Conservation (phyloP, 2,888 invertebrate species). For the Ecliptopera silaceata region DNA sequence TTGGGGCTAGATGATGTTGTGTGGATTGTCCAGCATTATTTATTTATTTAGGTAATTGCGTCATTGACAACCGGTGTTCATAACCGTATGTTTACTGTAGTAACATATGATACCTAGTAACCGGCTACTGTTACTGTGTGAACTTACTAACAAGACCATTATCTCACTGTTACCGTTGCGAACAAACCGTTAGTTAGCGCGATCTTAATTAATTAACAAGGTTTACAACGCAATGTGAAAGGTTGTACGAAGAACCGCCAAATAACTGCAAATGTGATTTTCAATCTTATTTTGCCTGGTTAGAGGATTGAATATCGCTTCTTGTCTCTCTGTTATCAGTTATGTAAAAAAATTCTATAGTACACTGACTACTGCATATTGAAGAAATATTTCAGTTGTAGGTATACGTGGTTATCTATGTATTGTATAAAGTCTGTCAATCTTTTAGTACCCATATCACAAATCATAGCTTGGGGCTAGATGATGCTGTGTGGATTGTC, state of each 20-base stretch:
- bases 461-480: too few relatives aligned
- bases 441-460: too few relatives aligned
- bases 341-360: too few relatives aligned
- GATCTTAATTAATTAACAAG: slow-evolving; percentile 43
- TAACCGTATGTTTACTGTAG: not conserved
- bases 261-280: not conserved
- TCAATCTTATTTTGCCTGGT: not conserved
- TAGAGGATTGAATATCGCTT: not conserved
- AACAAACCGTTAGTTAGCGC: slow-evolving; percentile 28
- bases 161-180: slow-evolving; percentile 28
- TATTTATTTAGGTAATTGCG: not conserved
- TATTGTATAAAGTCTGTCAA: too few relatives aligned
- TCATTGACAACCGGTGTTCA: not conserved
- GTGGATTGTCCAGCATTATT: too few relatives aligned
- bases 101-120: not conserved
- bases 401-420: too few relatives aligned
- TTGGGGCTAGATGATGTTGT: too few relatives aligned
- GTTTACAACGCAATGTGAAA: slow-evolving; percentile 25
- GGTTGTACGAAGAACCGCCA: not conserved
- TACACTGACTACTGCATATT: too few relatives aligned
- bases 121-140: slow-evolving; percentile 17
- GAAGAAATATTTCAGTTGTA: too few relatives aligned
- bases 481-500: too few relatives aligned
- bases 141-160: slow-evolving; percentile 32
- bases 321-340: too few relatives aligned